phyloP scores from a whole-genome alignment of 2,113 vertebrate genomes.

The Rattus rattus region DNA sequence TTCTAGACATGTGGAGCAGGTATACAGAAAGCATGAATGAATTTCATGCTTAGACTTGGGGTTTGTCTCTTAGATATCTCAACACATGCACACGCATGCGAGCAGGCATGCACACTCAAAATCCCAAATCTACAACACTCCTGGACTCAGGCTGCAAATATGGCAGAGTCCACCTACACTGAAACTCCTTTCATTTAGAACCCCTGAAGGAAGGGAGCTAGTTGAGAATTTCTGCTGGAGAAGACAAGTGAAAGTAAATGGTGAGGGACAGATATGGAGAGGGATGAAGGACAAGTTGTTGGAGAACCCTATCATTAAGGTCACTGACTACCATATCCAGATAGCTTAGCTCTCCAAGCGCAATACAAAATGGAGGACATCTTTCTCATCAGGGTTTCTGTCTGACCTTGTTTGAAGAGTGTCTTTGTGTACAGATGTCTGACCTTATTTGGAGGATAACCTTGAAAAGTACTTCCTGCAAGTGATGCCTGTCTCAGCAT shows the following conservation, averaged over 20 bases:
- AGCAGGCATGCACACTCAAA: neutral
- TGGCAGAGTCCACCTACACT: neutral
- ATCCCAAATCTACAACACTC: neutral
- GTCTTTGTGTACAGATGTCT: no score
- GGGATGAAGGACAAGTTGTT: no score
- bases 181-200: constrained; percentile 1
- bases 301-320: no score
- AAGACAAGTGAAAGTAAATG: neutral
- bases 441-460: no score
- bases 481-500: no score
- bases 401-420: no score
- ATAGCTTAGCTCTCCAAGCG: no score
- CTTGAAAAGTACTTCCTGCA: no score
- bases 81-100: neutral
- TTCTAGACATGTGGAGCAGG: neutral
- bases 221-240: neutral
- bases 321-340: no score
- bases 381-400: no score
- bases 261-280: neutral
- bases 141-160: neutral
- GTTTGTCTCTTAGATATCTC: neutral
- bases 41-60: neutral
- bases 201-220: neutral
- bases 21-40: neutral
- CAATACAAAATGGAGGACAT: no score